phyloP scores from a whole-genome alignment of 2,797 vertebrate genomes.

The Argya squamiceps region DNA sequence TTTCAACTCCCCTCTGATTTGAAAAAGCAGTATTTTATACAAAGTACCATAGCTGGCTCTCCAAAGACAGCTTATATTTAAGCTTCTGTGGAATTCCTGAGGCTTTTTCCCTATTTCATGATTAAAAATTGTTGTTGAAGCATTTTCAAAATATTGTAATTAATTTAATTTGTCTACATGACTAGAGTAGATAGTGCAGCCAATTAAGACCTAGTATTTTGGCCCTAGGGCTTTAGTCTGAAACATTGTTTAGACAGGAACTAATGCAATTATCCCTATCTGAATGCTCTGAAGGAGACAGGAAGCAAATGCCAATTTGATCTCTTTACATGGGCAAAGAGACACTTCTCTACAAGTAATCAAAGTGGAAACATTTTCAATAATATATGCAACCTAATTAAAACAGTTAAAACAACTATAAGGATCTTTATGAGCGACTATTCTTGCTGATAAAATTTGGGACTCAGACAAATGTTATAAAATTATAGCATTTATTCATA shows the following conservation, averaged over 20 bases:
- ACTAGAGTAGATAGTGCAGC: neutral
- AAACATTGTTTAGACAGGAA: slow-evolving; percentile 54
- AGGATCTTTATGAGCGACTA: neutral
- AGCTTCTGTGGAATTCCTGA: neutral
- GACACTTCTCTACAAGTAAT: slow-evolving; percentile 14
- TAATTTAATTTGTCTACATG: slow-evolving; percentile 62
- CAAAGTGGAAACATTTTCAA: slow-evolving; percentile 55
- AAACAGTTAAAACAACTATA: slow-evolving; percentile 46
- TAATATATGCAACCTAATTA: slow-evolving; percentile 41
- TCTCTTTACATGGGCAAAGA: slow-evolving; percentile 11
- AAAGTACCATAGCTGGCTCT: neutral
- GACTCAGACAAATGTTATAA: neutral
- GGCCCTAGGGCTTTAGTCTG: slow-evolving; percentile 18
- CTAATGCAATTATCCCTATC: slow-evolving; percentile 72
- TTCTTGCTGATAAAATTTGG: slow-evolving; percentile 20
- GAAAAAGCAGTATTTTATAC: neutral
- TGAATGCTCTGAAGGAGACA: slow-evolving; percentile 52
- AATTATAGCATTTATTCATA: neutral
- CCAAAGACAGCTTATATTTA: neutral
- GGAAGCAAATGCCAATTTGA: slow-evolving; percentile 50
- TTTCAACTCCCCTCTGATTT: neutral
- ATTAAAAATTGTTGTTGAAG: slow-evolving; percentile 22
- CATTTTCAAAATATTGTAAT: slow-evolving; percentile 58
- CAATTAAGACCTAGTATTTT: slow-evolving; percentile 43
- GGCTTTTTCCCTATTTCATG: neutral